Evolutionary conservation across 2,113 vertebrate genomes (phyloP).

Genomic region (Suricata suricatta): DNA sequence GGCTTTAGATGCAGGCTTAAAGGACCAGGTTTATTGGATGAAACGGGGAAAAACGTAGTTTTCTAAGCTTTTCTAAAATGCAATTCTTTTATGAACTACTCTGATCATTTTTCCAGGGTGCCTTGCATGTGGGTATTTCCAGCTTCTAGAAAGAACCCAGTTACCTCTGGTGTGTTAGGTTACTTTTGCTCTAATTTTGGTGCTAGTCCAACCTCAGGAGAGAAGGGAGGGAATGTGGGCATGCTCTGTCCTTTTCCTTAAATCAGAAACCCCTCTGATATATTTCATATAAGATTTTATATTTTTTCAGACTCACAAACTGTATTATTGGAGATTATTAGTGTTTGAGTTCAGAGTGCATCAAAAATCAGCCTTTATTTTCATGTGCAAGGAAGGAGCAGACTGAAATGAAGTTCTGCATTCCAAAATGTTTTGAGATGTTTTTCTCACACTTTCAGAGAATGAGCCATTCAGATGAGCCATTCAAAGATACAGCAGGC

Average conservation of each 20-base stretch:
- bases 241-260: not conserved
- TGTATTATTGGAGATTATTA: not conserved
- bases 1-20: not conserved
- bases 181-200: not conserved
- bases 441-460: not conserved
- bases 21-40: not conserved
- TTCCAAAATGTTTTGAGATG: not conserved
- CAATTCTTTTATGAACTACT: not conserved
- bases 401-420: not conserved
- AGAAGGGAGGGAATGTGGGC: accelerated
- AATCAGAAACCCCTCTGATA: not conserved
- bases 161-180: not conserved
- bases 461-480: not conserved
- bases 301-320: not conserved
- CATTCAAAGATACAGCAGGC: not conserved
- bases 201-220: not conserved
- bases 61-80: not conserved
- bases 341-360: not conserved
- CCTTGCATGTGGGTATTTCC: not conserved
- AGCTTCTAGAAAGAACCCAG: not conserved
- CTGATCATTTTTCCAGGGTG: not conserved
- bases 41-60: not conserved
- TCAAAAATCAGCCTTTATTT: not conserved
- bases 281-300: not conserved
- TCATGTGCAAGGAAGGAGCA: not conserved